Evolutionary conservation across 2,888 invertebrate species (phyloP).

Genomic region (Lottia gigantea): DNA sequence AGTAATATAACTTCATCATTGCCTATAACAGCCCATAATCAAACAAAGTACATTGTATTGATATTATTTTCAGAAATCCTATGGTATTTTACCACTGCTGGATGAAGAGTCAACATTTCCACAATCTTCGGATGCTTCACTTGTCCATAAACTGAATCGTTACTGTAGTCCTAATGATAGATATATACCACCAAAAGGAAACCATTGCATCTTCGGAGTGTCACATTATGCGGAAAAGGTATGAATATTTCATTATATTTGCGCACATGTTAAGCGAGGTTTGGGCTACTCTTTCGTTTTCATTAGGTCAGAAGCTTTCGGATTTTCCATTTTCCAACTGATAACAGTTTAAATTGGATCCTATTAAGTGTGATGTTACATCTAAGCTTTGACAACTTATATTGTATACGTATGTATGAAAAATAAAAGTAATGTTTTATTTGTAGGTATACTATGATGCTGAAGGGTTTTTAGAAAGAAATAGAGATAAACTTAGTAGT

Average conservation of each 20-base stretch:
- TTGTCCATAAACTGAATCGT: slow-evolving; percentile 47
- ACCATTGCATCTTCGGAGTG: slow-evolving; percentile 40
- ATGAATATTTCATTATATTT: slow-evolving; percentile 8
- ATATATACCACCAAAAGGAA: slow-evolving; percentile 33
- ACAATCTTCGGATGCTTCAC: slow-evolving; percentile 42
- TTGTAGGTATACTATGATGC: slow-evolving; percentile 54
- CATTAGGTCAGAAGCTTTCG: too few relatives aligned
- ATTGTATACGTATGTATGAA: too few relatives aligned
- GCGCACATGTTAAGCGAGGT: too few relatives aligned
- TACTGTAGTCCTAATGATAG: slow-evolving; percentile 38
- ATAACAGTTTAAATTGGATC: too few relatives aligned
- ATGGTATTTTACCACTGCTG: slow-evolving; percentile 45
- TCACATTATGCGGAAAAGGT: slow-evolving; percentile 51
- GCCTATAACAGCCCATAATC: too few relatives aligned
- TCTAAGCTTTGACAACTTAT: too few relatives aligned
- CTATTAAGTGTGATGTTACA: too few relatives aligned
- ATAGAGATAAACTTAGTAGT: slow-evolving; percentile 53
- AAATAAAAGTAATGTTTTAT: not conserved
- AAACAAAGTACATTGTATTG: too few relatives aligned
- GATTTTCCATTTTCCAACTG: too few relatives aligned
- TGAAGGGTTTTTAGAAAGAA: slow-evolving; percentile 57
- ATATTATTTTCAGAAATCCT: slow-evolving; percentile 37
- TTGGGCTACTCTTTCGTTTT: too few relatives aligned
- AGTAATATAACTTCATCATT: too few relatives aligned
- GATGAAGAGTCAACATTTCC: slow-evolving; percentile 54